Base-by-base conservation (phyloP, 2,113 vertebrate genomes). In the Taxidea taxus region DNA sequence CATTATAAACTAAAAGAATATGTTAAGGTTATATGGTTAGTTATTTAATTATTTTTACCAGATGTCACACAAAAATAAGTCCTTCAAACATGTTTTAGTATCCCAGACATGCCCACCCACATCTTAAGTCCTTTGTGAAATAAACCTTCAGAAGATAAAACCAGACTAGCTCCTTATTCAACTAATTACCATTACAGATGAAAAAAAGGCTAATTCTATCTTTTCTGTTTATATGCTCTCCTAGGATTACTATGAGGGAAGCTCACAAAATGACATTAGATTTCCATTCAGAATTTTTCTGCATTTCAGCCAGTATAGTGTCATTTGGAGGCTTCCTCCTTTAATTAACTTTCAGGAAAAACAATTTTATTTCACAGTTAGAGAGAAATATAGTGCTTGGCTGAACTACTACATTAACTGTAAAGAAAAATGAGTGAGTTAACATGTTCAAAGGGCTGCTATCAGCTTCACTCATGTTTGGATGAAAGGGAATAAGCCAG, bases 221-320 rank as follows among this genome's bases (percentile, higher is more conserved):
- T 64, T 84, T 80, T 75, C 51, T 70, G 4, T 95, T 72, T 83
- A 8, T 60, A 58, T 27, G 88, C 2, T n/a, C 34, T 75, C 9
- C 6, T 90, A 3, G 7, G 16, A 47, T 51, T 39, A 68, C 68
- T 47, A 39, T 7, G n/a, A 44, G 47, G 66, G 21, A 74, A 58
- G 37, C 12, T 72, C 25, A 83, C 49, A 82, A 80, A 62, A 37
- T 15, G 27, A 60, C 62, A 70, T 47, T 34, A 64, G 20, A 88
- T 66, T 96, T 95, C 4, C 60, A 92, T 80, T 74, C 66, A 94
- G 27, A 86, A 87, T 87, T 92, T 84, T 68, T 83, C n/a, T 94
- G 13, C 13, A 66, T 70, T 92, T 70, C 51, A 82, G 62, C 64
- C 94, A 94, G 27, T 81, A 60, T 49, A 42, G 13, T 82, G 9